Evolutionary conservation across 2,113 vertebrate species (phyloP), one percentile per base, ranked within the genome.

Genomic region (Romanogobio albipinnatus): DNA sequence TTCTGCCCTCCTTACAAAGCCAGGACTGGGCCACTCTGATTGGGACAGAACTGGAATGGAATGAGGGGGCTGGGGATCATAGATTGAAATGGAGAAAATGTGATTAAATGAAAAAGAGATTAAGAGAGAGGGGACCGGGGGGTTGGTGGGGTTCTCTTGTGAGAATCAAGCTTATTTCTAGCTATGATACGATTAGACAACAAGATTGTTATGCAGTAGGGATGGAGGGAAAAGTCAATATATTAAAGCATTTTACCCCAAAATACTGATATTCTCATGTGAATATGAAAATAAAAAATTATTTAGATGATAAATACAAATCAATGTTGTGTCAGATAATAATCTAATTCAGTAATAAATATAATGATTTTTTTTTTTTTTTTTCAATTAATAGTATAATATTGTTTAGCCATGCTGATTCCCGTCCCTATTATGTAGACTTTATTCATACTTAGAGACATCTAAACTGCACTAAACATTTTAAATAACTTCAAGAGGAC

Each of bases 401-500:
- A 68, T 68, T 68, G 14, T 68, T 39, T 39, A 43, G 33, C 9
- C 33, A 43, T 43, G 17, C 17, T 70, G 66, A 22, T 43, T 70
- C 9, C 19, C 9, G 22, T 22, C 1, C 36, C 15, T 68, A 15
- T 15, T 15, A 51, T 51, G 49, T 1, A 4, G 14, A 15, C 14
- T 51, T 1, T 0, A 15, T 51, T 51, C 49, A 51, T 51, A 51
- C 53, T 22, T 22, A 17, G 45, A 66, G 66, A 24, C 26, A 15
- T 64, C 43, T 3, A 59, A 76, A 68, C 29, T 62, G 45, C 64
- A 29, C 75, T 9, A 45, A 82, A 13, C 56, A 76, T 47, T 64
- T 58, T 49, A 56, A 82, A 85, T 78, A 45, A 74, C 45, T 61
- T 71, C 61, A 82, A 82, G 73, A 85, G 80, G 56, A 70, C 33